phyloP scores from a whole-genome alignment of 2,888 invertebrate species.

The Aphelenchoides bicaudatus region DNA sequence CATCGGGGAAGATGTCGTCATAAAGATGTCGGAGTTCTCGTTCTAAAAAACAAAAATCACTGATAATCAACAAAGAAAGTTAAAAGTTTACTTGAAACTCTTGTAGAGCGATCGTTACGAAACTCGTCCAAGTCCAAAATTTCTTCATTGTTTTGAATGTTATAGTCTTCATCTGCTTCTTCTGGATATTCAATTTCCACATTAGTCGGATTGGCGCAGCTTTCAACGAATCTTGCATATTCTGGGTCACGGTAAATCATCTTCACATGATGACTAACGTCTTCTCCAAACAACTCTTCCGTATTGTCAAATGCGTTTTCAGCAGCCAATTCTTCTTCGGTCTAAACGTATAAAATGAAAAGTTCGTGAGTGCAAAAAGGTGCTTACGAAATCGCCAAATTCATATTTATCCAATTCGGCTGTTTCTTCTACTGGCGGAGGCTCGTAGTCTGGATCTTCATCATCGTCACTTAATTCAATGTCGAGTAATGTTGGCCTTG shows the following conservation, averaged over 20 bases:
- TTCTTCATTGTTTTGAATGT: neutral
- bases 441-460: constrained; percentile 12
- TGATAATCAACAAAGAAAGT: neutral
- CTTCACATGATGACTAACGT: no score
- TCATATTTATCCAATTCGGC: neutral
- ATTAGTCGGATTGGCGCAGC: neutral
- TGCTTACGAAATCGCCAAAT: constrained; percentile 11
- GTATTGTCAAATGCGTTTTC: neutral
- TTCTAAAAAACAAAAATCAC: neutral
- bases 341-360: no score
- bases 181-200: neutral
- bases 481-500: neutral
- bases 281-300: neutral
- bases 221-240: neutral
- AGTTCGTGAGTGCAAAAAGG: no score
- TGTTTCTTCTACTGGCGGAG: constrained; percentile 3
- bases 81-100: neutral
- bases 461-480: constrained; percentile 12
- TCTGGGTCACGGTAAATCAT: no score
- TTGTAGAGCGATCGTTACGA: constrained; percentile 1
- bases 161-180: constrained; percentile 6
- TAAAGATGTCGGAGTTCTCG: constrained; percentile 7
- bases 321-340: neutral
- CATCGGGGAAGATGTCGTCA: constrained; percentile 2
- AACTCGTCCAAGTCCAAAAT: constrained; percentile 3